Evolutionary conservation across 2,888 invertebrate species (phyloP).

Genomic region (Torymus aiolomorphi): DNA sequence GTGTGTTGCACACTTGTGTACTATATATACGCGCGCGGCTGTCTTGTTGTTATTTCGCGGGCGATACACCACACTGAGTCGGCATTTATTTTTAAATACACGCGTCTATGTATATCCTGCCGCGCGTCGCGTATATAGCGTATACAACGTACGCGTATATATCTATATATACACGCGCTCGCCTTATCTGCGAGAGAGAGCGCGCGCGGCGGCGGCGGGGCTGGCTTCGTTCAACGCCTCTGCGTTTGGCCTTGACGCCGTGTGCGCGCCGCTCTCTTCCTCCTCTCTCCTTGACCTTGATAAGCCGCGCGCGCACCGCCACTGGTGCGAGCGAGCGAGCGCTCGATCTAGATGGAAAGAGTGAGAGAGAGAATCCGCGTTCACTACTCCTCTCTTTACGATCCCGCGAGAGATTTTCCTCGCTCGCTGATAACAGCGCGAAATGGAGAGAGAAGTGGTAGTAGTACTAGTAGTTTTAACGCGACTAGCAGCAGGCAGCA

Average conservation of each 20-base stretch:
- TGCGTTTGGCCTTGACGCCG: conserved; percentile 26
- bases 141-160: too few relatives aligned
- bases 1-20: not conserved
- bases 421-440: not conserved
- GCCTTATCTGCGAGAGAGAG: conserved; percentile 10
- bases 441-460: not conserved
- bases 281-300: conserved; percentile 53
- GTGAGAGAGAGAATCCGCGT: too few relatives aligned
- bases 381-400: not conserved
- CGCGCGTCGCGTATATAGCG: too few relatives aligned
- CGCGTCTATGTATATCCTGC: not conserved
- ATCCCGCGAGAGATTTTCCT: not conserved
- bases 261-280: conserved; percentile 35
- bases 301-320: conserved; percentile 25
- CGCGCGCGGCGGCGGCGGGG: conserved; percentile 8
- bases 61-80: not conserved
- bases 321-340: conserved; percentile 1
- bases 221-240: conserved; percentile 48
- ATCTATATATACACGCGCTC: too few relatives aligned
- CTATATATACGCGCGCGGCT: not conserved
- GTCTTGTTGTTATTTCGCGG: too few relatives aligned
- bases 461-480: not conserved
- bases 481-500: conserved; percentile 50
- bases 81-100: conserved; percentile 4
- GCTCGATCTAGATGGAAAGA: too few relatives aligned